Conservation (phyloP, 1,140 invertebrate genomes). For the Ceratina calcarata region DNA sequence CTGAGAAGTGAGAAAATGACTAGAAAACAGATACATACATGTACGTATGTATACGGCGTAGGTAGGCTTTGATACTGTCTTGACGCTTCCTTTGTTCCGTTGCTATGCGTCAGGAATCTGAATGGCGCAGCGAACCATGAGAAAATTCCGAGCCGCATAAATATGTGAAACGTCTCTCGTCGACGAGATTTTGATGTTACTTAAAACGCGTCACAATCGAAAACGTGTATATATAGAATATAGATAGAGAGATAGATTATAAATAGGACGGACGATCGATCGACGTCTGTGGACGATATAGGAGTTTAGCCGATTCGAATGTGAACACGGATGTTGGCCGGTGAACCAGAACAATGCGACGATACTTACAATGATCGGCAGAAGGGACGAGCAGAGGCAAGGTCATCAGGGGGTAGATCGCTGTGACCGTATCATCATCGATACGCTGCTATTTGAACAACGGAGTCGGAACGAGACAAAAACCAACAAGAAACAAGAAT, state of each 20-base stretch:
- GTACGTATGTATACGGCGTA: not conserved
- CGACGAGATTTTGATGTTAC: not conserved
- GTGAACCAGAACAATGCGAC: constrained; percentile 42
- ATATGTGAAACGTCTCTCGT: not conserved
- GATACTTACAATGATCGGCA: not conserved
- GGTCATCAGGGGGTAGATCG: constrained; percentile 55
- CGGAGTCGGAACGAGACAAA: constrained; percentile 25
- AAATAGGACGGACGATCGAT: not conserved
- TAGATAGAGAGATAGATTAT: too few relatives aligned
- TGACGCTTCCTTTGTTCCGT: not conserved
- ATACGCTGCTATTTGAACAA: constrained; percentile 6
- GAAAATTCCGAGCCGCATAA: not conserved
- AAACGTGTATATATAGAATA: too few relatives aligned
- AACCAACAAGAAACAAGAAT: not conserved
- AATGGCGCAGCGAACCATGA: not conserved
- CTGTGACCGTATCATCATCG: constrained; percentile 61
- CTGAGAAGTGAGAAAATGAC: constrained; percentile 2
- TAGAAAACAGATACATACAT: not conserved
- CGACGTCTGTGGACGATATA: not conserved
- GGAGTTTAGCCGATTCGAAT: not conserved
- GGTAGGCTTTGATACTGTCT: not conserved
- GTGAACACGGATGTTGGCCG: constrained; percentile 2
- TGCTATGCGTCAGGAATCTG: constrained; percentile 6
- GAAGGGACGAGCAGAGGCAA: constrained; percentile 47
- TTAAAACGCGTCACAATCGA: not conserved